Percentiles rank a stretch among this genome's conserved stretches.
Evolutionary conservation across 2,888 invertebrate species (phyloP).

Genomic region (Drosophila affinis): DNA sequence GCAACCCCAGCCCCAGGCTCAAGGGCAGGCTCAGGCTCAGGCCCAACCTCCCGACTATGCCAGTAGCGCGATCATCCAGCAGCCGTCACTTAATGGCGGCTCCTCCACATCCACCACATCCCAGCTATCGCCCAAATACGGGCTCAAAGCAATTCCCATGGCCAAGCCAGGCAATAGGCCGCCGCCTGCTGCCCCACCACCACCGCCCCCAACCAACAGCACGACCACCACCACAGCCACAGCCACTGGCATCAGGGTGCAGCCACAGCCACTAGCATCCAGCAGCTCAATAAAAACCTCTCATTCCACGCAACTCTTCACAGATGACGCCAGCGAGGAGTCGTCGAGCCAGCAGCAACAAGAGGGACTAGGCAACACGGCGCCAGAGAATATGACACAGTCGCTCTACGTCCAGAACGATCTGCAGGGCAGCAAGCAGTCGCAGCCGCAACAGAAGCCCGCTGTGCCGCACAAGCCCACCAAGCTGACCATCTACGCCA

Average conservation of each 20-base stretch:
- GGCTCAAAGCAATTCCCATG: constrained; percentile 83
- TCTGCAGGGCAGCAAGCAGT: constrained; percentile 60
- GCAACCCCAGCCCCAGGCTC: constrained; percentile 82
- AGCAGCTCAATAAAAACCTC: constrained; percentile 73
- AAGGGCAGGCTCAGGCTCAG: constrained; percentile 86
- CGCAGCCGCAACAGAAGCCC: constrained; percentile 85
- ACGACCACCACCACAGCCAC: constrained; percentile 45
- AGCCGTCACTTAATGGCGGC: constrained; percentile 45
- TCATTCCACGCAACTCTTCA: constrained; percentile 82
- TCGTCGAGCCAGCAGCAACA: constrained; percentile 5
- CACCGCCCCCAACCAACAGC: constrained; percentile 75
- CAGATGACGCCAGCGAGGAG: constrained; percentile 67
- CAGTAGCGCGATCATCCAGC: constrained; percentile 68
- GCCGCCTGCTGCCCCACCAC: constrained; percentile 81
- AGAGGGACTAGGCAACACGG: constrained; percentile 33
- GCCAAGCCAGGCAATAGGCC: constrained; percentile 76
- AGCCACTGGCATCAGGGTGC: constrained; percentile 42
- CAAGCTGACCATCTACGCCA: constrained; percentile 90
- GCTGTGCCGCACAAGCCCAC: constrained; percentile 89
- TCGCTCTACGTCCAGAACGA: constrained; percentile 36
- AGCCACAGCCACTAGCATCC: constrained; percentile 37
- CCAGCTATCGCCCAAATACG: constrained; percentile 85
- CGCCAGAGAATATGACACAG: constrained; percentile 34
- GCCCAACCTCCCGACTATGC: constrained; percentile 74
- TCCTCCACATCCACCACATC: constrained; percentile 37